phyloP scores from a whole-genome alignment of 2,888 invertebrate genomes.

The Chironomus tentans region DNA sequence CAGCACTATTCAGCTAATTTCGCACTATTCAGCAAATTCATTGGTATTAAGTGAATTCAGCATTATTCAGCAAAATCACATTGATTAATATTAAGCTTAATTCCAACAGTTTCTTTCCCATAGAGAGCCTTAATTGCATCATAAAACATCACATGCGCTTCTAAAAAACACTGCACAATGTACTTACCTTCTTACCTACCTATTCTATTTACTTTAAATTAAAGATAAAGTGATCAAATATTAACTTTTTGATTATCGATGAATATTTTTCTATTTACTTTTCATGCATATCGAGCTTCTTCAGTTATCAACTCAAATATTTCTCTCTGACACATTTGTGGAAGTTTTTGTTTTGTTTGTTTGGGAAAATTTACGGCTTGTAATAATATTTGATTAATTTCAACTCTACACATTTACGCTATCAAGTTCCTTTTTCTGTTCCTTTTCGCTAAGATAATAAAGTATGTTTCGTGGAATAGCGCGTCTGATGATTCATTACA shows the following conservation, averaged over 20 bases:
- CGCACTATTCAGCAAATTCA: no score
- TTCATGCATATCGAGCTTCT: conserved; percentile 3
- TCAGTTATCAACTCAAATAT: conserved; percentile 17
- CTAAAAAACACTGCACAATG: no score
- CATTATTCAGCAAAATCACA: no score
- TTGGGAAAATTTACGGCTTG: conserved; percentile 11
- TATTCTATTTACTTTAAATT: no score
- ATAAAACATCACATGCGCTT: no score
- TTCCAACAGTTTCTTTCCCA: no score
- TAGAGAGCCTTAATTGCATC: no score
- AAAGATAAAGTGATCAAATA: conserved; percentile 22
- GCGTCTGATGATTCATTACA: background rate
- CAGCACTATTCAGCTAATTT: no score
- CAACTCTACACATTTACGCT: background rate
- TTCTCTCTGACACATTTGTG: conserved; percentile 14
- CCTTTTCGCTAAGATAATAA: background rate
- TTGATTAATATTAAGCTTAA: no score
- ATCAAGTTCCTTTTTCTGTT: background rate
- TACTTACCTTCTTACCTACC: no score
- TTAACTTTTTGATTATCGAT: conserved; percentile 19
- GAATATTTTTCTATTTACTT: background rate
- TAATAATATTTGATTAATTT: conserved; percentile 22
- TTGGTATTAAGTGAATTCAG: no score
- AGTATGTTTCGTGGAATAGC: no score
- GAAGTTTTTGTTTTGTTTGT: background rate